Conservation (phyloP, 2,113 vertebrate genomes). For the Piliocolobus tephrosceles region DNA sequence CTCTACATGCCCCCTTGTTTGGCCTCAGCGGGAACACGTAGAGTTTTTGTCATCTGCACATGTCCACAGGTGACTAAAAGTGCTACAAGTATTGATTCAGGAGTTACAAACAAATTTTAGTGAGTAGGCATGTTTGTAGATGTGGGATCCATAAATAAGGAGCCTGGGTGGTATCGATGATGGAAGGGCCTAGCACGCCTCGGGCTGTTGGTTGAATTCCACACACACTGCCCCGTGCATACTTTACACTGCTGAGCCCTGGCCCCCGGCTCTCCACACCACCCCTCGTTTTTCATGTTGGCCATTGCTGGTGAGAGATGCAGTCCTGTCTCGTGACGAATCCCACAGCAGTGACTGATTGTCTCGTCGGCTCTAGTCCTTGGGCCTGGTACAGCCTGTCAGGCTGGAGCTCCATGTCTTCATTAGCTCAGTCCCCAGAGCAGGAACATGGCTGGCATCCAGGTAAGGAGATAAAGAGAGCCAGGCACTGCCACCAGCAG, state of each 20-base stretch:
- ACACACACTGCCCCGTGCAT: neutral
- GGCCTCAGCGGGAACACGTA: neutral
- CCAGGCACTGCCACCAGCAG: neutral
- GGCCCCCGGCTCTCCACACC: neutral
- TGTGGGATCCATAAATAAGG: neutral
- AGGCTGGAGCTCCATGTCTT: conserved; percentile 38
- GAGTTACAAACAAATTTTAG: neutral
- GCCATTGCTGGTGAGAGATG: neutral
- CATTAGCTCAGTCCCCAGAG: neutral
- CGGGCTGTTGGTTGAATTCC: neutral
- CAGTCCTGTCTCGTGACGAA: conserved; percentile 24
- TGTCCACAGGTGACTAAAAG: neutral
- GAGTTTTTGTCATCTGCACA: neutral
- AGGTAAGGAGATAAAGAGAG: neutral
- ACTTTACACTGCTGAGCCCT: neutral
- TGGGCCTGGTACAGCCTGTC: neutral
- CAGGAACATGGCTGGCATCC: neutral
- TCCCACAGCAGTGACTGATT: conserved; percentile 10
- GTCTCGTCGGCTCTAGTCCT: neutral
- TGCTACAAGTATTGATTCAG: neutral
- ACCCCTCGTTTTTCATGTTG: conserved; percentile 6
- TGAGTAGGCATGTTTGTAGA: neutral
- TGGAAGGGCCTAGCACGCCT: neutral
- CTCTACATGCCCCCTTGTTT: neutral
- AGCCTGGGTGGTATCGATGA: neutral